These are phyloP conservation scores for Leucozona laternaria DNA, from an alignment of 2,888 invertebrate genomes.

Conservation along the genomic window DNA sequence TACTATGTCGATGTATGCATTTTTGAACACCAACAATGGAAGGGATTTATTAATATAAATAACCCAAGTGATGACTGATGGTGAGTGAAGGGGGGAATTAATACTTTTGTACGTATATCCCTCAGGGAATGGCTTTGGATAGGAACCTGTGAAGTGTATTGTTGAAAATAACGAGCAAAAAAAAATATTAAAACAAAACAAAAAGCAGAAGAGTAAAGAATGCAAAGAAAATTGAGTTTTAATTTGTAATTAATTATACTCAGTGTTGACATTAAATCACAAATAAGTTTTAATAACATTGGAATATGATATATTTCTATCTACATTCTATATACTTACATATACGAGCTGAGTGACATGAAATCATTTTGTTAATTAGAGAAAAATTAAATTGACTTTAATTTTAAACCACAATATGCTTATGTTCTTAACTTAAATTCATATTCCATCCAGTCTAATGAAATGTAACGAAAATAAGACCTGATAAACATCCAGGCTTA, in stretches of 20 bases:
- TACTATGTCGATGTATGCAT: background rate
- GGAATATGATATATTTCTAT: background rate
- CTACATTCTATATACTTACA: too few relatives aligned
- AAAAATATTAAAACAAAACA: background rate
- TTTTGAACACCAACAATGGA: constrained; percentile 44
- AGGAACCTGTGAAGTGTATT: background rate
- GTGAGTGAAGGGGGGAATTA: constrained; percentile 20
- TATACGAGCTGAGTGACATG: too few relatives aligned
- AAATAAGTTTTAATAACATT: background rate
- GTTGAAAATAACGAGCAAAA: constrained; percentile 1
- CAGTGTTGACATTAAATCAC: background rate
- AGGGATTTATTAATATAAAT: constrained; percentile 51
- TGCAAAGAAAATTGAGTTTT: constrained; percentile 19
- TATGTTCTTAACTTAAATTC: too few relatives aligned
- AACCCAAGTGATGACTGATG: constrained; percentile 42
- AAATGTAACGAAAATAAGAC: too few relatives aligned
- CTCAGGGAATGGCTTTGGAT: background rate
- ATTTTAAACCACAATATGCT: too few relatives aligned
- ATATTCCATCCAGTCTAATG: too few relatives aligned
- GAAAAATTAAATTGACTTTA: too few relatives aligned
- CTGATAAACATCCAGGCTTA: too few relatives aligned
- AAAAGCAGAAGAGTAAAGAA: constrained; percentile 29
- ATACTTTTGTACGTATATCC: constrained; percentile 8
- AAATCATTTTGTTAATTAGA: too few relatives aligned
- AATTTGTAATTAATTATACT: constrained; percentile 39